Percentiles rank a stretch among this genome's conserved stretches.
Evolutionary conservation across 2,888 invertebrate species (phyloP).

Genomic region (Tethea ocularis): DNA sequence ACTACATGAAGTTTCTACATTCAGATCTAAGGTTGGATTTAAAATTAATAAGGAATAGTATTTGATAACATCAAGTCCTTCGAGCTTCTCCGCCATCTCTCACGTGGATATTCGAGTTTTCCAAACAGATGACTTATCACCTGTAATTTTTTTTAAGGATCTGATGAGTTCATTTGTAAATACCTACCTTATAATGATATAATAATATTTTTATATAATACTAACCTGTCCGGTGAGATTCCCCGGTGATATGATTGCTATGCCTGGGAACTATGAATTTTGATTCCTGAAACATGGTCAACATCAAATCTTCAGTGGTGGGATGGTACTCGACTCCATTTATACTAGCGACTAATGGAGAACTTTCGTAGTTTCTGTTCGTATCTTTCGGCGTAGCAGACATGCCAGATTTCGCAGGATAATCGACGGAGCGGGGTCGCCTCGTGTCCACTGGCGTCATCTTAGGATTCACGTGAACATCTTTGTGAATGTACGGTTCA

Average conservation of each 20-base stretch:
- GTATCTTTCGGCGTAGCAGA: conserved; percentile 48
- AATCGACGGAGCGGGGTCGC: conserved; percentile 73
- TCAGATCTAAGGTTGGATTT: conserved; percentile 69
- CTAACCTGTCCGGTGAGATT: conserved; percentile 75
- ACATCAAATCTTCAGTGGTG: conserved; percentile 76
- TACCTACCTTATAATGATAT: background rate
- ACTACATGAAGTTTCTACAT: conserved; percentile 47
- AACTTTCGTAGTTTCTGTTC: conserved; percentile 69
- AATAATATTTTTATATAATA: conserved; percentile 11
- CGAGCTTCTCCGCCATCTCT: conserved; percentile 48
- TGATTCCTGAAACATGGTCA: conserved; percentile 78
- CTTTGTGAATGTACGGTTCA: conserved; percentile 78
- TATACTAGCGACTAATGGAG: conserved; percentile 75
- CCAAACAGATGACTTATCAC: conserved; percentile 77
- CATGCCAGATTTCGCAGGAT: conserved; percentile 45
- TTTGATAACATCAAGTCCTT: conserved; percentile 36
- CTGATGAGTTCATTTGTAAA: background rate
- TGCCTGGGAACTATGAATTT: conserved; percentile 74
- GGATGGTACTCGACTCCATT: conserved; percentile 78
- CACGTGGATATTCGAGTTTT: conserved; percentile 82
- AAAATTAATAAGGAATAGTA: conserved; percentile 53
- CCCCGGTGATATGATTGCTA: conserved; percentile 61
- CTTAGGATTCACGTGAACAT: conserved; percentile 81
- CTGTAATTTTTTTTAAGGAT: conserved; percentile 47
- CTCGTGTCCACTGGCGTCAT: conserved; percentile 78